A percentile compares a stretch with the other conserved stretches of the same genome.
phyloP scores from a whole-genome alignment of 2,797 vertebrate species.

The Onychomys arenicola region DNA sequence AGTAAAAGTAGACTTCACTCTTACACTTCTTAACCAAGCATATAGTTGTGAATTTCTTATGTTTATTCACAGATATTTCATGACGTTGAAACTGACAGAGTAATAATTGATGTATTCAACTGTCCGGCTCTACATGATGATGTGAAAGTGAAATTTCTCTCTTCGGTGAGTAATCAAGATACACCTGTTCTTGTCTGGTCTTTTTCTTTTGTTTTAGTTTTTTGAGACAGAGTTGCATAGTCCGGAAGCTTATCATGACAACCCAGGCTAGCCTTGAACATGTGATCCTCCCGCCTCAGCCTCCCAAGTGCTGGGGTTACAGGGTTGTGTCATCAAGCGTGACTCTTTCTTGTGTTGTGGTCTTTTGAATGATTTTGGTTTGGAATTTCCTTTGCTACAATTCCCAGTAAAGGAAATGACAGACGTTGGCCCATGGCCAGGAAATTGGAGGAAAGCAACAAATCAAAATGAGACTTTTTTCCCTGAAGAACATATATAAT shows the following conservation, averaged over 20 bases:
- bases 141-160: slow-evolving; percentile 96
- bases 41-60: slow-evolving; percentile 34
- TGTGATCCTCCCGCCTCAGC: background rate
- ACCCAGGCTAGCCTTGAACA: background rate
- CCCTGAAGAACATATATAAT: background rate
- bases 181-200: background rate
- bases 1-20: background rate
- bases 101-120: slow-evolving; percentile 91
- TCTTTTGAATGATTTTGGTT: slow-evolving; percentile 28
- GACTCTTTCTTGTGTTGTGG: background rate
- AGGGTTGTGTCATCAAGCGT: background rate
- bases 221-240: background rate
- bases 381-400: background rate
- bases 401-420: background rate
- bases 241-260: background rate
- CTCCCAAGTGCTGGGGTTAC: background rate
- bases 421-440: background rate
- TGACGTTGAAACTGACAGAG: slow-evolving; percentile 91
- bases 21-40: background rate
- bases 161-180: slow-evolving; percentile 90
- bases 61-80: slow-evolving; percentile 90
- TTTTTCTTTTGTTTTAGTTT: background rate
- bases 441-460: slow-evolving; percentile 7
- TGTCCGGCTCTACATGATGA: slow-evolving; percentile 93
- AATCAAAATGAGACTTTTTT: background rate